Base-by-base conservation (phyloP, 2,797 vertebrate species). In the Chelonia mydas region DNA sequence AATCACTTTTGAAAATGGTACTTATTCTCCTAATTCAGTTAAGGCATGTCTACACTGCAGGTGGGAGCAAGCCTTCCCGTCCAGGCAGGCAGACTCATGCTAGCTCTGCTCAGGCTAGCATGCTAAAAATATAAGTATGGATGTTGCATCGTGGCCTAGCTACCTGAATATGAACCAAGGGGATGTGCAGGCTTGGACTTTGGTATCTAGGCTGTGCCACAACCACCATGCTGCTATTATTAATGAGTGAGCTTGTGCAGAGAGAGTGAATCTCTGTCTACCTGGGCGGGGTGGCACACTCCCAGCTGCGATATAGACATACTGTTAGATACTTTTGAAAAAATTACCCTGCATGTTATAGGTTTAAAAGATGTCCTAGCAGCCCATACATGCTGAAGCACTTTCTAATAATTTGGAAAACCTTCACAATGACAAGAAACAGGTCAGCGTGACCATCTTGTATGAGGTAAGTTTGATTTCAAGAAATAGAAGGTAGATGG, bases 401-500 rank as follows among this genome's bases (percentile, higher is more conserved):
- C n/a, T 16, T 68, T 61, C 33, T 85, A 17, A 65, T 27, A 84
- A 11, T 49, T 31, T 87, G 81, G 41, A 87, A 95, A 91, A 89
- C 10, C 15, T 85, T 50, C 72, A 80, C 91, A 91, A 95, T 86
- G 11, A 31, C 11, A 74, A 93, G 25, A 31, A 85, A 7, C 4
- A 68, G 11, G 15, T 68, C 8, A 19, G 31, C 21, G 31, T 19
- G 51, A 55, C 37, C 4, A 8, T 65, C 82, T 89, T 2, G 81
- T 86, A 57, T 50, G 83, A 92, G 78, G 41, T 76, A 87, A 93
- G 84, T 86, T 92, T 3, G 0, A 0, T 79, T 5, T 85, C 55
- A 86, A 93, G 78, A 96, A 92, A 87, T 28, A 81, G 61, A 89
- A 95, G 83, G 7, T 50, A 91, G 28, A 17, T 27, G 65, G 54